Conservation (phyloP, 2,888 invertebrate species). For the Ischnus inquisitorius region DNA sequence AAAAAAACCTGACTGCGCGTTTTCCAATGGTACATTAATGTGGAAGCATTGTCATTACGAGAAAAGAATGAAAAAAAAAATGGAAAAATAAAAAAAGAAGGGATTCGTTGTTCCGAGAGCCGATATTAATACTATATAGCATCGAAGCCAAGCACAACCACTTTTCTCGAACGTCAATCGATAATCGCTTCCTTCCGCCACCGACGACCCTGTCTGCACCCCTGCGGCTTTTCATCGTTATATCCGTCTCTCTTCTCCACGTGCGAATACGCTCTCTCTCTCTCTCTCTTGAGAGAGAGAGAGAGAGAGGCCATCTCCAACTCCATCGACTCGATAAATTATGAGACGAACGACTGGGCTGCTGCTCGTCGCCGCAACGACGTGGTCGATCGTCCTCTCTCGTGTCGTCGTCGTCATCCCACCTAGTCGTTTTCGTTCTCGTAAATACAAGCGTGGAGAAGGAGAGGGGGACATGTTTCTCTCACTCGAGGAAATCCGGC, state of each 20-base stretch:
- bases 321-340: slow-evolving; percentile 63
- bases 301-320: too few species aligned
- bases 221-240: slow-evolving; percentile 15
- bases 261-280: not conserved
- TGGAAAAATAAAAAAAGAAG: not conserved
- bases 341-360: slow-evolving; percentile 56
- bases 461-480: not conserved
- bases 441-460: slow-evolving; percentile 30
- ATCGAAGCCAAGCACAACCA: slow-evolving; percentile 40
- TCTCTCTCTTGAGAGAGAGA: too few species aligned
- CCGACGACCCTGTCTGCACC: slow-evolving; percentile 45
- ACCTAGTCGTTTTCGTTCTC: slow-evolving; percentile 13
- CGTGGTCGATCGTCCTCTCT: slow-evolving; percentile 47
- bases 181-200: slow-evolving; percentile 67
- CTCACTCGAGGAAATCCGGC: slow-evolving; percentile 60
- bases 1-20: not conserved
- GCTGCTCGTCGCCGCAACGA: slow-evolving; percentile 47
- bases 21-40: not conserved
- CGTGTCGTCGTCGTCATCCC: slow-evolving; percentile 32
- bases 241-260: not conserved
- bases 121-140: not conserved
- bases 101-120: not conserved
- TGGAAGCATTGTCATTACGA: not conserved
- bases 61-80: not conserved
- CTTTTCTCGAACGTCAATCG: slow-evolving; percentile 67